Evolutionary conservation across 2,113 vertebrate species (phyloP).

Genomic region (Tenebrosternarchus preto): DNA sequence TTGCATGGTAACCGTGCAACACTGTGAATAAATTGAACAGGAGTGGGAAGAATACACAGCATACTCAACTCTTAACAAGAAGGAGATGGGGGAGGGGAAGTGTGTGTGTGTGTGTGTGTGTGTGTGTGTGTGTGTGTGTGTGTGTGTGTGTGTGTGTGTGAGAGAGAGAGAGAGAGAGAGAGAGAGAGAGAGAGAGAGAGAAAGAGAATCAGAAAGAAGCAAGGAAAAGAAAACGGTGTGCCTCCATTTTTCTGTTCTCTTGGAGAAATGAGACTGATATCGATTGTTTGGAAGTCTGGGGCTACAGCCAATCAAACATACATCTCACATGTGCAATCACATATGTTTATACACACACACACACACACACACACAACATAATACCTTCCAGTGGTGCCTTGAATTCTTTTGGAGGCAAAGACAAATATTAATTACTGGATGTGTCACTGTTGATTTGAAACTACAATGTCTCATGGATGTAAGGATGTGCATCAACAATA

Average conservation of each 20-base stretch:
- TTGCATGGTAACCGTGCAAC: constrained; percentile 10
- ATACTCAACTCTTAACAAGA: background rate
- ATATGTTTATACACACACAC: background rate
- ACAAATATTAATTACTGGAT: too few species aligned
- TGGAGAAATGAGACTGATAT: constrained; percentile 38
- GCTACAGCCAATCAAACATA: constrained; percentile 34
- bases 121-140: background rate
- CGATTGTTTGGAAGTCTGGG: constrained; percentile 11
- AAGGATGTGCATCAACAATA: too few species aligned
- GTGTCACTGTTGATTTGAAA: too few species aligned
- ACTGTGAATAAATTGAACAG: constrained; percentile 2
- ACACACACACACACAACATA: background rate
- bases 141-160: background rate
- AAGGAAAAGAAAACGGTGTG: background rate
- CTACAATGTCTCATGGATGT: too few species aligned
- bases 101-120: background rate
- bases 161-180: background rate
- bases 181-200: background rate
- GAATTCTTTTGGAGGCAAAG: background rate
- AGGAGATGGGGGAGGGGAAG: background rate
- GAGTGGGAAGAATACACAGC: constrained; percentile 35
- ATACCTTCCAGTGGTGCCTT: background rate
- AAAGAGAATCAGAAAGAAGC: too few species aligned
- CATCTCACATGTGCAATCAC: constrained; percentile 21
- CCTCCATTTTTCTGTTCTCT: constrained; percentile 7